phyloP scores from a whole-genome alignment of 2,888 invertebrate genomes.

The Cheilosia vernalis region DNA sequence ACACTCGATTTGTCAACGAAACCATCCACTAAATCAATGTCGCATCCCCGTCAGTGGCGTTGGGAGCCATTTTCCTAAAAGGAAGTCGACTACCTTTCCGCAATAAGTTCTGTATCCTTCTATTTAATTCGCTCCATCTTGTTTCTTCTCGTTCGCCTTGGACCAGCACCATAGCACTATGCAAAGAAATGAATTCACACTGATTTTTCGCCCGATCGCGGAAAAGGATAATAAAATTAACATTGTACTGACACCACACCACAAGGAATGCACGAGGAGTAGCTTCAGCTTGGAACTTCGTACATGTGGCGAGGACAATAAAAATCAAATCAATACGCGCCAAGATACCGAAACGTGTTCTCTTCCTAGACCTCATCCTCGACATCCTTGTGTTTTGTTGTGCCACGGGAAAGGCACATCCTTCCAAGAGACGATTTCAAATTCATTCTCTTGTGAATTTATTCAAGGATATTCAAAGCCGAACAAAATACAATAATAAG shows the following conservation, averaged over 20 bases:
- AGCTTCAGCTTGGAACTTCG: slow-evolving; percentile 27
- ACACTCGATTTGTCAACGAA: slow-evolving; percentile 77
- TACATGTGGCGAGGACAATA: slow-evolving; percentile 66
- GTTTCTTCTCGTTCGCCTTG: neutral
- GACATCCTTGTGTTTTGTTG: slow-evolving; percentile 10
- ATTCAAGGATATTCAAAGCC: slow-evolving; percentile 66
- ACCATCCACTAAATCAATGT: slow-evolving; percentile 77
- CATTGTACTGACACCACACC: slow-evolving; percentile 47
- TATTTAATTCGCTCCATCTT: slow-evolving; percentile 45
- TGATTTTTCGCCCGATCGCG: slow-evolving; percentile 26
- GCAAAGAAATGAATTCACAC: slow-evolving; percentile 31
- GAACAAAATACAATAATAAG: slow-evolving; percentile 65
- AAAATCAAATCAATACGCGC: slow-evolving; percentile 74
- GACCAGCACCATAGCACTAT: neutral
- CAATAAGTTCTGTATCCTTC: slow-evolving; percentile 53
- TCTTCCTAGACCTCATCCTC: slow-evolving; percentile 17
- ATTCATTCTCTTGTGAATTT: slow-evolving; percentile 69
- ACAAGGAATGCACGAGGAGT: slow-evolving; percentile 25
- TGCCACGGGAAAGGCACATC: slow-evolving; percentile 37
- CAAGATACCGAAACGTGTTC: slow-evolving; percentile 64
- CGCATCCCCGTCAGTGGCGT: slow-evolving; percentile 65
- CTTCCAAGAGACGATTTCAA: slow-evolving; percentile 39
- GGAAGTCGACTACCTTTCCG: slow-evolving; percentile 43
- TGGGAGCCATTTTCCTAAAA: slow-evolving; percentile 46
- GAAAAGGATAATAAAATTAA: slow-evolving; percentile 68